phyloP scores from a whole-genome alignment of 2,888 invertebrate species.

The Pachycephus smyrnensis region DNA sequence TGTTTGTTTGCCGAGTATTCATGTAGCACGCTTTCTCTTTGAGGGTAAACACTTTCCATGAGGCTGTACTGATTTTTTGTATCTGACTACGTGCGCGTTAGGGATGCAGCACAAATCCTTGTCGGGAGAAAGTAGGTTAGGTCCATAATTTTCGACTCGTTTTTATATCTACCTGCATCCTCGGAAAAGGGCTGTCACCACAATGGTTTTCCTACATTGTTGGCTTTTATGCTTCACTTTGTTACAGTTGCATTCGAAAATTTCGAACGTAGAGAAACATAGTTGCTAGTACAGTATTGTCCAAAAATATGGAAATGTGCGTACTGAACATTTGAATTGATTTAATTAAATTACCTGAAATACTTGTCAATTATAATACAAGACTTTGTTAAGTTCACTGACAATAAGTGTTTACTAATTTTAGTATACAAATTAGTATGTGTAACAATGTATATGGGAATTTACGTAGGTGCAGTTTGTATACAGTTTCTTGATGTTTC shows the following conservation, averaged over 20 bases:
- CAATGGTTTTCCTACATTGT: neutral
- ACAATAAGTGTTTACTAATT: too few relatives aligned
- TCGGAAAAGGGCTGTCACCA: neutral
- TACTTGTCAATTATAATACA: neutral
- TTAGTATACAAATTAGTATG: neutral
- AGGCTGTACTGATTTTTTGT: neutral
- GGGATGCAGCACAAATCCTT: neutral
- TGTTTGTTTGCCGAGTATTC: neutral
- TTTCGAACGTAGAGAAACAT: neutral
- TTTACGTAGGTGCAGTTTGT: neutral
- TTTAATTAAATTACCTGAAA: neutral
- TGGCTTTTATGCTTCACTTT: neutral
- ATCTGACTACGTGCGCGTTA: neutral
- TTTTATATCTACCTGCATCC: slow-evolving; percentile 7
- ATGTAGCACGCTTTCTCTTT: neutral
- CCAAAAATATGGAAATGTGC: neutral
- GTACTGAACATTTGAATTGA: neutral
- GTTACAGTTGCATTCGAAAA: neutral
- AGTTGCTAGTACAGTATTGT: neutral
- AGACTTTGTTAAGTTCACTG: too few relatives aligned
- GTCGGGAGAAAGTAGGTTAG: slow-evolving; percentile 47
- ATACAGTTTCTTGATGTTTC: neutral
- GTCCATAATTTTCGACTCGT: slow-evolving; percentile 34
- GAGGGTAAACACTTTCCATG: neutral
- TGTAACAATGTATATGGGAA: neutral